Percentiles rank a stretch among this genome's conserved stretches.
These are phyloP conservation scores for Eubasilissa regina DNA, from an alignment of 1,140 invertebrate genomes.

Conservation along the genomic window DNA sequence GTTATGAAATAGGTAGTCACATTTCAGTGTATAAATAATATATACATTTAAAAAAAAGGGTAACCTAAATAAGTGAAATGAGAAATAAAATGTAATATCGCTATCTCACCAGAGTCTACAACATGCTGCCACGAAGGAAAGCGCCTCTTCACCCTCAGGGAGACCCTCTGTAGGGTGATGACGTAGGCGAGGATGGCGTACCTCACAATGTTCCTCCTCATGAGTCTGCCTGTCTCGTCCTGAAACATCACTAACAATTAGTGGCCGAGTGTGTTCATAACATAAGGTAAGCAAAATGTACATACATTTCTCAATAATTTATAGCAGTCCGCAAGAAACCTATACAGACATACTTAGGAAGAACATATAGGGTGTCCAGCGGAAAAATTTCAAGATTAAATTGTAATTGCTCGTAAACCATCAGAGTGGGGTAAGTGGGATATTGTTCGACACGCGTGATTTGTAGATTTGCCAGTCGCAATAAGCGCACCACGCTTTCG, in stretches of 20 bases:
- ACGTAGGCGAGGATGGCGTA: slow-evolving; percentile 92
- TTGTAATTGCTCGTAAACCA: too few relatives aligned
- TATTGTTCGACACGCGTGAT: too few relatives aligned
- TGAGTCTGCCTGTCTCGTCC: slow-evolving; percentile 88
- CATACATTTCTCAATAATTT: not conserved
- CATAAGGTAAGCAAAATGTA: not conserved
- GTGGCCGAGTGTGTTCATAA: slow-evolving; percentile 2
- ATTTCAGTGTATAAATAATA: too few relatives aligned
- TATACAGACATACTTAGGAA: not conserved
- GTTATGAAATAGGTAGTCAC: too few relatives aligned
- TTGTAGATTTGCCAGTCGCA: too few relatives aligned
- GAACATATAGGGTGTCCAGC: too few relatives aligned
- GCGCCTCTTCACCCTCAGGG: slow-evolving; percentile 88
- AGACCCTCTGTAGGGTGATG: slow-evolving; percentile 89
- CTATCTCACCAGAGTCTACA: slow-evolving; percentile 86
- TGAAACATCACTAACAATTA: slow-evolving; percentile 67
- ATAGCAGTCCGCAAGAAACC: not conserved
- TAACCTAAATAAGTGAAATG: too few relatives aligned
- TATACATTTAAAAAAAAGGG: too few relatives aligned
- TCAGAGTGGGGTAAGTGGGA: too few relatives aligned
- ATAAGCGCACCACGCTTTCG: too few relatives aligned
- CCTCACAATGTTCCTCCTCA: slow-evolving; percentile 91
- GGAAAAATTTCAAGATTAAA: too few relatives aligned
- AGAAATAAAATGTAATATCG: too few relatives aligned
- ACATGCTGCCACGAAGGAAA: slow-evolving; percentile 93